Evolutionary conservation across 2,888 invertebrate species (phyloP).

Genomic region (Drosophila melanocephala): DNA sequence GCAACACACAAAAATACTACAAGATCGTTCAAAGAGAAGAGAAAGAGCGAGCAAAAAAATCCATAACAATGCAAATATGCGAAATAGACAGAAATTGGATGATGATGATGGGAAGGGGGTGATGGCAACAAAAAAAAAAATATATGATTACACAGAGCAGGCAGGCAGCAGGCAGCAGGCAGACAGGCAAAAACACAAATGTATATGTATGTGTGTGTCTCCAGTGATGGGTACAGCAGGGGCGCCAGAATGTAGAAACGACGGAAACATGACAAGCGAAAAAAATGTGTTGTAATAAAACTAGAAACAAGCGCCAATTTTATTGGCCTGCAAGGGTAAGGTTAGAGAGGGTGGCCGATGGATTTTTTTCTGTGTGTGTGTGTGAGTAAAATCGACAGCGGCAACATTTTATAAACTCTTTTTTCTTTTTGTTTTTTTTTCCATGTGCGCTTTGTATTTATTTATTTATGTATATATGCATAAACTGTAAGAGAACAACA

Average conservation of each 20-base stretch:
- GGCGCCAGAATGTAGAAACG: slow-evolving; percentile 68
- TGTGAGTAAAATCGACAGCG: slow-evolving; percentile 62
- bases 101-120: slow-evolving; percentile 19
- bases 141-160: slow-evolving; percentile 60
- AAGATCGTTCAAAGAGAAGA: slow-evolving; percentile 33
- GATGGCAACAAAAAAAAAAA: slow-evolving; percentile 28
- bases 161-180: slow-evolving; percentile 40
- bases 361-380: slow-evolving; percentile 2
- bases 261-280: slow-evolving; percentile 72
- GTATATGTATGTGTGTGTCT: slow-evolving; percentile 32
- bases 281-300: slow-evolving; percentile 69
- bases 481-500: slow-evolving; percentile 52
- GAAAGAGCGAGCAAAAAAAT: slow-evolving; percentile 43
- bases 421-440: slow-evolving; percentile 16
- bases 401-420: slow-evolving; percentile 60
- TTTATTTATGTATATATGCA: slow-evolving; percentile 61
- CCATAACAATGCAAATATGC: slow-evolving; percentile 71
- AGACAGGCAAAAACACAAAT: slow-evolving; percentile 45
- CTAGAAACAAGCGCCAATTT: slow-evolving; percentile 78
- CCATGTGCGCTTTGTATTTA: slow-evolving; percentile 46
- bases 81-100: slow-evolving; percentile 55
- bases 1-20: slow-evolving; percentile 1
- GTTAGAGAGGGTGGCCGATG: slow-evolving; percentile 14
- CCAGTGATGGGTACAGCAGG: slow-evolving; percentile 62
- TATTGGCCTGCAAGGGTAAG: slow-evolving; percentile 48